Evolutionary conservation across 2,888 invertebrate genomes (phyloP).

Genomic region (Argyresthia albistria): DNA sequence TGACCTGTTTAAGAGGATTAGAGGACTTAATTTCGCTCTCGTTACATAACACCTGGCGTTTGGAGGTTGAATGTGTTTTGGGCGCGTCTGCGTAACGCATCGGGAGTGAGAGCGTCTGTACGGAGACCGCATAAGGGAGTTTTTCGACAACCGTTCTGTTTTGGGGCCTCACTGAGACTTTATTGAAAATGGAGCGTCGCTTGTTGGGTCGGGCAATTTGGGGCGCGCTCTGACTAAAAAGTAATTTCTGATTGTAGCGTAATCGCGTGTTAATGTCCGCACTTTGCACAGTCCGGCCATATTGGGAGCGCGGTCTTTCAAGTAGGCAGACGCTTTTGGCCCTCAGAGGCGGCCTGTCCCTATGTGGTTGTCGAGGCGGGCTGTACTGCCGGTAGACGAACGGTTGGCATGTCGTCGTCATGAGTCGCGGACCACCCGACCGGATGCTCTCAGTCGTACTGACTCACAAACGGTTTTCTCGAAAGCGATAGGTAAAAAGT

Average conservation of each 20-base stretch:
- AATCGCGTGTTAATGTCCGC: conserved; percentile 36
- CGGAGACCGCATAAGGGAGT: conserved; percentile 46
- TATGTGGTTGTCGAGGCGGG: background rate
- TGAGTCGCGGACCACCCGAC: conserved; percentile 20
- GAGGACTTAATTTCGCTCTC: conserved; percentile 39
- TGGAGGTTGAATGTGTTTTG: conserved; percentile 48
- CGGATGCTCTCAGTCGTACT: conserved; percentile 31
- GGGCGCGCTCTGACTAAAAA: conserved; percentile 16
- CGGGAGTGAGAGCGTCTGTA: conserved; percentile 55
- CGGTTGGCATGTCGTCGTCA: background rate
- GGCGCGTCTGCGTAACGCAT: conserved; percentile 53
- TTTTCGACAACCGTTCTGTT: conserved; percentile 45
- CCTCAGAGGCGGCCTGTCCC: conserved; percentile 30
- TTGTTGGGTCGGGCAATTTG: conserved; percentile 17
- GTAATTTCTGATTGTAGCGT: conserved; percentile 31
- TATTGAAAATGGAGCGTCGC: conserved; percentile 16
- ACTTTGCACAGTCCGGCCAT: conserved; percentile 42
- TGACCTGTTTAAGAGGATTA: conserved; percentile 61
- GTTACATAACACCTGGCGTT: conserved; percentile 26
- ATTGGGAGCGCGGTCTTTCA: conserved; percentile 45
- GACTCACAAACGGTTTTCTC: conserved; percentile 32
- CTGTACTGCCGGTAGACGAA: background rate
- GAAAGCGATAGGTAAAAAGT: conserved; percentile 42
- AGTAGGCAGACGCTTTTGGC: conserved; percentile 51
- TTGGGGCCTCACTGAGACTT: conserved; percentile 40